Percentiles rank a stretch among this genome's conserved stretches.
Evolutionary conservation across 2,888 invertebrate genomes (phyloP).

Genomic region (Gymnoscelis rufifasciata): DNA sequence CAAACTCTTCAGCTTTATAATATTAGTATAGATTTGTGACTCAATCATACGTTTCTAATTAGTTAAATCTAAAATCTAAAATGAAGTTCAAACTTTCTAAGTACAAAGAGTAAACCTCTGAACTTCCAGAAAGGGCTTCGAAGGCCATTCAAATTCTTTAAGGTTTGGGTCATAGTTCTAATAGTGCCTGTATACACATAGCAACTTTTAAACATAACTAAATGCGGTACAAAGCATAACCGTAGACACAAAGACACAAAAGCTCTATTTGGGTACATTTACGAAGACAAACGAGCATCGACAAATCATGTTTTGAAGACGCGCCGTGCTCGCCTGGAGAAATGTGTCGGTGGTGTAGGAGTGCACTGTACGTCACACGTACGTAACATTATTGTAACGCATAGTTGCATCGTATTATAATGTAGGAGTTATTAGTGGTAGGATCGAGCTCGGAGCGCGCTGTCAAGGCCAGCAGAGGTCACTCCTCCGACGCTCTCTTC

Average conservation of each 20-base stretch:
- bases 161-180: background rate
- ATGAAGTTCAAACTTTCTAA: background rate
- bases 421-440: conserved; percentile 74
- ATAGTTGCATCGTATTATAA: conserved; percentile 71
- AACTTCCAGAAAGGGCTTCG: background rate
- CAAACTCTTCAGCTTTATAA: too few species aligned
- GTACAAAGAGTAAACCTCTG: background rate
- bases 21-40: too few species aligned
- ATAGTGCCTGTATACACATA: background rate
- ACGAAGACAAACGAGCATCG: conserved; percentile 47
- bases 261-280: conserved; percentile 21
- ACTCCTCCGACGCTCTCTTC: conserved; percentile 75
- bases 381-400: conserved; percentile 49
- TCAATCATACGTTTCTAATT: too few species aligned
- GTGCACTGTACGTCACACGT: conserved; percentile 36
- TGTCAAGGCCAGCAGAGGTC: conserved; percentile 79
- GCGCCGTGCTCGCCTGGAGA: conserved; percentile 28
- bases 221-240: conserved; percentile 10
- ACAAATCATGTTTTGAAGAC: conserved; percentile 63
- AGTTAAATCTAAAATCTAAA: too few species aligned
- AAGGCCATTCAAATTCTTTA: too few species aligned
- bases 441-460: conserved; percentile 66
- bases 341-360: conserved; percentile 30
- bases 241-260: conserved; percentile 21
- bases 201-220: conserved; percentile 5